Base-by-base conservation (phyloP, 2,888 invertebrate genomes). In the Ditula angustiorana region DNA sequence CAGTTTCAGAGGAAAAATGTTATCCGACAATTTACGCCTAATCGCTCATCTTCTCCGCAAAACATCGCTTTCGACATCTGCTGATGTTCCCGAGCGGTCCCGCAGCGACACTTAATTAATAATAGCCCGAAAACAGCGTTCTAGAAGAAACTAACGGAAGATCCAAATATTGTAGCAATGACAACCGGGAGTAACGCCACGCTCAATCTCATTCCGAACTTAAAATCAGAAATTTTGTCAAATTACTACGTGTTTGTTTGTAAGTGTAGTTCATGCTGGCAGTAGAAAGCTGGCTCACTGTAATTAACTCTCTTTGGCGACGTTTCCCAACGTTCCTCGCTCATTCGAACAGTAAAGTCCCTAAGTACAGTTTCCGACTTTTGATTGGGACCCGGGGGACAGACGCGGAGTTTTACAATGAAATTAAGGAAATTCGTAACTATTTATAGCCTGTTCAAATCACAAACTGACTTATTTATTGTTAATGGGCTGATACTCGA, bases 101-200 rank as follows among this genome's bases (percentile, higher is more conserved):
- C 71, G 68, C 69, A 52, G 73, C 77, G 80, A 76, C 80, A 80
- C 75, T 80, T 85, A 86, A 83, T 84, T 86, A 87, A 83, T 85
- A 83, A 83, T 76, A 81, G 82, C 79, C 80, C 79, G 74, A 79
- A 82, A 81, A 82, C 80, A 80, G 75, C 28, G 28, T 11, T 24
- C 19, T 24, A 11, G 37, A 56, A 5, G 24, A 33, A 55, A 28
- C 33, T n/a, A 7, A 49, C 55, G 28, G 47, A 37, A 56, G 55
- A 26, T 33, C 26, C 44, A 21, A 11, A 53, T 53, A 19, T 11
- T 26, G 11, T 2, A 3, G n/a, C 33, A 10, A 23, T 24, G 16
- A 13, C 19, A 30, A 8, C 2, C 26, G 23, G 23, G 24, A n/a
- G 41, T 4, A 11, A 16, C n/a, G 5, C 16, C 24, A 55, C 7